phyloP scores from a whole-genome alignment of 1,140 invertebrate genomes.

The Pemphigus obesinymphae region DNA sequence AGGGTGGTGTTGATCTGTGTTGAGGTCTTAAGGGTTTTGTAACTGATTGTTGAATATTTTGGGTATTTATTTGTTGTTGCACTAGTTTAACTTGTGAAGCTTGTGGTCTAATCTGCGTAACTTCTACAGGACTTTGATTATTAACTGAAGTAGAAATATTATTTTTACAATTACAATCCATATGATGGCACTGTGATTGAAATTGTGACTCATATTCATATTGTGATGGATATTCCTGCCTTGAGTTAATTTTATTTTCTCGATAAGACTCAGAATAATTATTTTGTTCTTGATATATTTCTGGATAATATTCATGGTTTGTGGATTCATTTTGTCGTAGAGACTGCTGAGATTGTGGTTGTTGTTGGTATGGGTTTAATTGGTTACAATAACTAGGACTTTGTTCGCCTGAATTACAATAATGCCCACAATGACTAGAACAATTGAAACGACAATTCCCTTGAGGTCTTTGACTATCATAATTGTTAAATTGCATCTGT shows the following conservation, averaged over 20 bases:
- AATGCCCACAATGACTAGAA: slow-evolving; percentile 39
- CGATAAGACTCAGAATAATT: slow-evolving; percentile 2
- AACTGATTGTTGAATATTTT: slow-evolving; percentile 49
- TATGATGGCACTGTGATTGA: slow-evolving; percentile 13
- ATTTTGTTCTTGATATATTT: slow-evolving; percentile 30
- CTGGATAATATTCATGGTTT: slow-evolving; percentile 18
- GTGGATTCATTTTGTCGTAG: slow-evolving; percentile 1
- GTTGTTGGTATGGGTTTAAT: slow-evolving; percentile 22
- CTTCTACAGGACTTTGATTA: background rate
- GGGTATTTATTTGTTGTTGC: slow-evolving; percentile 50
- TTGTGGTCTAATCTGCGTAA: background rate
- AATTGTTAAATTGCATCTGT: slow-evolving; percentile 27
- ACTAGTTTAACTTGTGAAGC: background rate
- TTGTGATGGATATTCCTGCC: background rate
- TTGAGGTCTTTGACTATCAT: slow-evolving; percentile 30
- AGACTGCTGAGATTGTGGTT: background rate
- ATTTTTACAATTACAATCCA: slow-evolving; percentile 27
- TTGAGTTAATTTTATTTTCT: background rate
- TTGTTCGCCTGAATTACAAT: slow-evolving; percentile 18
- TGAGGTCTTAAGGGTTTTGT: slow-evolving; percentile 46
- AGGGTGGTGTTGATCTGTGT: slow-evolving; percentile 45
- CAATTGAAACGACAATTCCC: slow-evolving; percentile 18
- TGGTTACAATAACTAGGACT: slow-evolving; percentile 25
- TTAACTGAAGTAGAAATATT: background rate
- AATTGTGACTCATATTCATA: slow-evolving; percentile 5